Base-by-base conservation (phyloP, 2,888 invertebrate genomes). In the Clepsis dumicolana region DNA sequence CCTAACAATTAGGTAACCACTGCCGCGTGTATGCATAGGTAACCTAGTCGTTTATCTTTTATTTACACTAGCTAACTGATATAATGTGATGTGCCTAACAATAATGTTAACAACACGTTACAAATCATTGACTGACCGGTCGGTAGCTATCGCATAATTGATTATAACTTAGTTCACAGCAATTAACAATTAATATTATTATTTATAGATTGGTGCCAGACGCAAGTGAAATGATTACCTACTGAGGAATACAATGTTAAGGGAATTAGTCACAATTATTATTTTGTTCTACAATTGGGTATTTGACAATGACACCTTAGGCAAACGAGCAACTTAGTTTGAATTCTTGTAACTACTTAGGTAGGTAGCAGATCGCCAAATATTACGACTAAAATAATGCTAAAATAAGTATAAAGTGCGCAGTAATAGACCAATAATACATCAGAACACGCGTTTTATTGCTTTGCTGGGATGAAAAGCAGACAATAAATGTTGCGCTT, bases 81-180 rank as follows among this genome's bases (percentile, higher is more conserved):
- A 64, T 24, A 12, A 10, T 10, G 8, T 8, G 4, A 21, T 12
- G 8, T 48, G 12, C 48, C 41, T 54, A 29, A 63, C 29, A 54
- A 54, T 41, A 44, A 62, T 12, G 3, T 53, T 35, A 27, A 27
- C 24, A 50, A n/a, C n/a, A 44, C 27, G 44, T 21, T 29, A 41
- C 54, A 54, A 54, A 54, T 29, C 53, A 27, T 10, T 44, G n/a
- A 57, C 57, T 32, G 57, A 54, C 41, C 38, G 64, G 54, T 64
- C 54, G 44, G 29, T 10, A 32, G 50, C 52, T 62, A 62, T 62
- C 54, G 18, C 4, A 41, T 8, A 54, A 41, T 27, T 64, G 54
- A 54, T 64, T 54, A 41, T 27, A 54, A 18, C 5, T 25, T 16
- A 16, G 32, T 8, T n/a, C 3, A 63, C 16, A 38, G 12, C 16